Base-by-base conservation (phyloP, 2,888 invertebrate genomes). In the Tupiocoris notatus region DNA sequence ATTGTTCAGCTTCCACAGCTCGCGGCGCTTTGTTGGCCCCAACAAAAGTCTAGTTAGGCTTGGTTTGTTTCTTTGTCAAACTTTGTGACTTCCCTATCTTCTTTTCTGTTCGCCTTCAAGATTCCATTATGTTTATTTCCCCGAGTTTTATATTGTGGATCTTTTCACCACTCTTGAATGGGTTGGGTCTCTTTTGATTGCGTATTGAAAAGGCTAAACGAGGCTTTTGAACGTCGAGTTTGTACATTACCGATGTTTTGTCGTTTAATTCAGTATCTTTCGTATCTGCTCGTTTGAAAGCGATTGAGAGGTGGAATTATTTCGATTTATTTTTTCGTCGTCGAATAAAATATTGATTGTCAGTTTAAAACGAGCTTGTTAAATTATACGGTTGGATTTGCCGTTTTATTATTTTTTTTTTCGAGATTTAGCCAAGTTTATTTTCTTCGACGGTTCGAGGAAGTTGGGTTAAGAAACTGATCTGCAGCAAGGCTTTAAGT, bases 11-110 rank as follows among this genome's bases (percentile, higher is more conserved):
- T 67, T 77, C 66, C 25, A 25, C 56, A 20, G 25, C 59, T 62
- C 39, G 58, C 68, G 56, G 21, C 58, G 75, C 75, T 75, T 77
- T 77, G 77, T 77, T 39, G 65, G 56, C 58, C 57, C n/a, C 75
- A 75, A 77, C 77, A 77, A 77, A 77, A 77, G 77, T 77, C 77
- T 77, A 75, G 77, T 75, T 77, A 77, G 77, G 77, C 75, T 77
- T 77, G 77, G 77, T 77, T 77, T 77, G 77, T 77, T 77, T 75
- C 77, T 77, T 77, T 77, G 77, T 77, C 75, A 75, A 75, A 75
- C 66, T 75, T 75, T 58, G 39, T 39, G 75, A 75, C 66, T 75
- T 70, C 75, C 75, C 75, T 66, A 63, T 67, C 75, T 75, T 58
- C 61, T 56, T 39, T 77, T 75, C 76, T 76, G 74, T 65, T 71